Evolutionary conservation across 2,888 invertebrate genomes (phyloP).

Genomic region (Callinectes sapidus): DNA sequence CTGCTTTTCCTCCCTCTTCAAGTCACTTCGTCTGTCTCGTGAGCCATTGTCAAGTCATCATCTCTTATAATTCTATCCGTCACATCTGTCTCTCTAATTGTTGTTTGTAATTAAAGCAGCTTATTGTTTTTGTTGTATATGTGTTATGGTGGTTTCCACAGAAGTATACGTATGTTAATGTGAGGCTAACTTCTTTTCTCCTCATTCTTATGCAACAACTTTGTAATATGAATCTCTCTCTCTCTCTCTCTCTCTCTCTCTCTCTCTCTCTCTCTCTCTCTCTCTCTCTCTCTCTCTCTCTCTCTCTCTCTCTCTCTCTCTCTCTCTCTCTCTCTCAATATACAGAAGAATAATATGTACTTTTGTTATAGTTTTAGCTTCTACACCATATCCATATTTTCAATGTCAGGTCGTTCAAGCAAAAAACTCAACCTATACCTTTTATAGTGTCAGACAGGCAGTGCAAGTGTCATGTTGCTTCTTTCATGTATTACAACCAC

Average conservation of each 20-base stretch:
- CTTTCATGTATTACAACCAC: not conserved
- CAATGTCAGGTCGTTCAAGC: not conserved
- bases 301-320: constrained; percentile 28
- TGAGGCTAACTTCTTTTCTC: not conserved
- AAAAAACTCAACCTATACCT: not conserved
- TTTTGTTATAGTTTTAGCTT: not conserved
- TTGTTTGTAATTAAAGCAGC: not conserved
- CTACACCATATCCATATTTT: not conserved
- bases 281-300: constrained; percentile 32
- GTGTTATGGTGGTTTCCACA: not conserved
- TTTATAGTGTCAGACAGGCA: not conserved
- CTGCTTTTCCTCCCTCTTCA: not conserved
- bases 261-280: constrained; percentile 45
- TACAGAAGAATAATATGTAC: not conserved
- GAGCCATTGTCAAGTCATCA: not conserved
- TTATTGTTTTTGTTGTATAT: not conserved
- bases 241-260: constrained; percentile 38
- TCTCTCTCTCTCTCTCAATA: constrained; percentile 25
- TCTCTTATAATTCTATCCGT: not conserved
- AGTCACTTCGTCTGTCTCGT: constrained; percentile 7
- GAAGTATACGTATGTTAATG: not conserved
- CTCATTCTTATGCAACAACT: constrained; percentile 4
- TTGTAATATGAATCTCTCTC: not conserved
- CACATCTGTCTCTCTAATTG: constrained; percentile 13
- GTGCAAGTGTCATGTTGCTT: not conserved